Conservation (phyloP, 2,797 vertebrate genomes). For the Heterohyrax brucei region DNA sequence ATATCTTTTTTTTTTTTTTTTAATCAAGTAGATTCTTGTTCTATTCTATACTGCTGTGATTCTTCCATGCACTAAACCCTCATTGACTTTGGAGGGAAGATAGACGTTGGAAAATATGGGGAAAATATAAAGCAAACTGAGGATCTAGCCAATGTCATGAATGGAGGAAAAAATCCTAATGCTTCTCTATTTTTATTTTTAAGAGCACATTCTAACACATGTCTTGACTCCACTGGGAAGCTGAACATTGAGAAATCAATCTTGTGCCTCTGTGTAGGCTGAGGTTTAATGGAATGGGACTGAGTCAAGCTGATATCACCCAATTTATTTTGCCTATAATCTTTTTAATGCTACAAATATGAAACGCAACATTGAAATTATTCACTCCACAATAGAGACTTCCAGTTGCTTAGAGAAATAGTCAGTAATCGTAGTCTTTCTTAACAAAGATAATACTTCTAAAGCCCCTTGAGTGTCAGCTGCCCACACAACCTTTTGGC, state of each 20-base stretch:
- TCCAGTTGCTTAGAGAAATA: conserved; percentile 70
- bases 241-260: conserved; percentile 77
- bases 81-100: conserved; percentile 15
- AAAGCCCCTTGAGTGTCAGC: neutral
- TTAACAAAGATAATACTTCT: conserved; percentile 34
- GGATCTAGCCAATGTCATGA: neutral
- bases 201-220: conserved; percentile 55
- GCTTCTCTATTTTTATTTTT: neutral
- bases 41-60: conserved; percentile 9
- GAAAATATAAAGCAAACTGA: conserved; percentile 52
- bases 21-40: conserved; percentile 9
- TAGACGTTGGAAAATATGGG: conserved; percentile 32
- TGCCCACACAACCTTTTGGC: conserved; percentile 8
- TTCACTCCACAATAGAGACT: conserved; percentile 60
- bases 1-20: neutral
- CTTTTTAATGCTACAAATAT: conserved; percentile 73
- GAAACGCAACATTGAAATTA: conserved; percentile 70
- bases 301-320: conserved; percentile 65
- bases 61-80: neutral
- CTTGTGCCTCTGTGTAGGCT: neutral
- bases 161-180: conserved; percentile 61
- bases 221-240: conserved; percentile 73
- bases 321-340: conserved; percentile 77
- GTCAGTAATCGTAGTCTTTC: conserved; percentile 74
- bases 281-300: conserved; percentile 69